These are phyloP conservation scores for Caenorhabditis sp. DNA, from an alignment of 2,888 invertebrate genomes.

Conservation along the genomic window DNA sequence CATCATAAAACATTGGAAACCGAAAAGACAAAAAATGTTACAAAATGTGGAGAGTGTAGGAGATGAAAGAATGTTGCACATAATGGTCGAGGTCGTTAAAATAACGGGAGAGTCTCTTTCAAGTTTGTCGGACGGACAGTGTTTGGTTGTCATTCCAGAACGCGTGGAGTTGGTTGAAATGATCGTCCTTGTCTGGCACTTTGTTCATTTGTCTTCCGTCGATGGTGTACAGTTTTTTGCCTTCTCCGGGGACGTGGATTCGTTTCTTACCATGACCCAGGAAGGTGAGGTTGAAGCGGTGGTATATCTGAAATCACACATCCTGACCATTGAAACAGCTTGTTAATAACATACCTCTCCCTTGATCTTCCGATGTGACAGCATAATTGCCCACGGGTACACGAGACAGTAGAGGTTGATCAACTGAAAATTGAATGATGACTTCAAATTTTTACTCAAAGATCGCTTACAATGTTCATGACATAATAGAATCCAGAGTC, in stretches of 20 bases:
- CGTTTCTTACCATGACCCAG: neutral
- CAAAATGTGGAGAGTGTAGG: neutral
- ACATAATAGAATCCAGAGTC: conserved; percentile 40
- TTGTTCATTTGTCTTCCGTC: conserved; percentile 45
- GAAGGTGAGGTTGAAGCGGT: neutral
- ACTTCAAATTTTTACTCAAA: neutral
- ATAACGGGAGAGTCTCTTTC: neutral
- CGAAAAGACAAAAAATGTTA: conserved; percentile 24
- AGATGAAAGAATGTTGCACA: neutral
- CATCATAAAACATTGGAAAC: conserved; percentile 39
- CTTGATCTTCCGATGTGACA: conserved; percentile 36
- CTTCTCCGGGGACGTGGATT: neutral
- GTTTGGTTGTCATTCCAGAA: conserved; percentile 26
- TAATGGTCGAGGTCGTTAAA: conserved; percentile 2
- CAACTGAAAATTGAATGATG: conserved; percentile 6
- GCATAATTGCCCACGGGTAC: conserved; percentile 57
- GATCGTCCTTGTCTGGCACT: neutral
- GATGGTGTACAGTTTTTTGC: conserved; percentile 32
- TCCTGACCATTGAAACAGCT: neutral
- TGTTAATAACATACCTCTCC: conserved; percentile 17
- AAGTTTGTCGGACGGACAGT: neutral
- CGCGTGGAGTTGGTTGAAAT: conserved; percentile 32
- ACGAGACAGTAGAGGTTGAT: conserved; percentile 49
- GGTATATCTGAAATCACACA: conserved; percentile 15
- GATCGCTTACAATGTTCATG: conserved; percentile 43